phyloP scores from a whole-genome alignment of 2,888 invertebrate genomes.

The Drosophila limbata region DNA sequence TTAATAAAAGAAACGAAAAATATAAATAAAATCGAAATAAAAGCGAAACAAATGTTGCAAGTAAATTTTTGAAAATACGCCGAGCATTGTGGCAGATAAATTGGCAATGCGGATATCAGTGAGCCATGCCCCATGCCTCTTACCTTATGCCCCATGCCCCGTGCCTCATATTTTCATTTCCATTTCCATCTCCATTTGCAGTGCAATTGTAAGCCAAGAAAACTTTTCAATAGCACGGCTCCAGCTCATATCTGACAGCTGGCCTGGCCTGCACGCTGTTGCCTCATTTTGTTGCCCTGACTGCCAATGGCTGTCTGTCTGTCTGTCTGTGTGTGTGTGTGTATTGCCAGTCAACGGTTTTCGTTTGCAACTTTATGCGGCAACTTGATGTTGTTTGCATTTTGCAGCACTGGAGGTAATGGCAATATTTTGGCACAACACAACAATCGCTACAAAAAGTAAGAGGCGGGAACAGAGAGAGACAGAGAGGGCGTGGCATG shows the following conservation, averaged over 20 bases:
- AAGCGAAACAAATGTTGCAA: constrained; percentile 23
- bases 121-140: not conserved
- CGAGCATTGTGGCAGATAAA: constrained; percentile 49
- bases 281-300: constrained; percentile 23
- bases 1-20: constrained; percentile 8
- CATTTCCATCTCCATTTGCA: constrained; percentile 22
- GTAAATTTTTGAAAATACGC: constrained; percentile 23
- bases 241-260: constrained; percentile 50
- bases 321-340: constrained; percentile 35
- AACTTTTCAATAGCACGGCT: constrained; percentile 65
- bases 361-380: constrained; percentile 69
- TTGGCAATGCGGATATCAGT: constrained; percentile 54
- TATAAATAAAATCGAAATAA: not conserved
- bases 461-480: constrained; percentile 1
- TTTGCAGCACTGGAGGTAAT: constrained; percentile 52
- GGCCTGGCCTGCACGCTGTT: constrained; percentile 21
- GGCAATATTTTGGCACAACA: constrained; percentile 62
- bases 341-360: constrained; percentile 68
- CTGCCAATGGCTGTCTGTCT: constrained; percentile 12
- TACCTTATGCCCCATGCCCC: not conserved
- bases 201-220: constrained; percentile 54
- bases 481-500: constrained; percentile 20
- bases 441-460: constrained; percentile 14
- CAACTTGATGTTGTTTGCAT: constrained; percentile 66
- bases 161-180: constrained; percentile 9